Evolutionary conservation across 1,140 invertebrate species (phyloP).

Genomic region (Saxidomus purpurata): DNA sequence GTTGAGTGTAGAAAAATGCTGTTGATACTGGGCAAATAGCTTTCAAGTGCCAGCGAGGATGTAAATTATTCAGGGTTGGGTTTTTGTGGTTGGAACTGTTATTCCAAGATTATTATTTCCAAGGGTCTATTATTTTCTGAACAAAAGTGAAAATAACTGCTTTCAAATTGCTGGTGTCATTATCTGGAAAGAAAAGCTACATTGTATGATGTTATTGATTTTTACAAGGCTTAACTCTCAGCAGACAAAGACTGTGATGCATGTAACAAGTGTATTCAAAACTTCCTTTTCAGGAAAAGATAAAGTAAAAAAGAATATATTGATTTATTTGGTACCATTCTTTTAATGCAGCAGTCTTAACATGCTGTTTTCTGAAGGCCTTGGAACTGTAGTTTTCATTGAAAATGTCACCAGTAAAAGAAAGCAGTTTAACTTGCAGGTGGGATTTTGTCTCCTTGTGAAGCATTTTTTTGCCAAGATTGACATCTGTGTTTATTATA

Average conservation of each 20-base stretch:
- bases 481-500: too few species aligned
- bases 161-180: background rate
- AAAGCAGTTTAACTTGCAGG: background rate
- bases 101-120: too few species aligned
- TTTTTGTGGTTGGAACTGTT: too few species aligned
- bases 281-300: too few species aligned
- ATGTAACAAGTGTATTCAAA: too few species aligned
- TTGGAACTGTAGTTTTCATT: conserved; percentile 6
- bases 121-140: too few species aligned
- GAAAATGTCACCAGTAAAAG: background rate
- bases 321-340: too few species aligned
- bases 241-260: background rate
- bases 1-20: too few species aligned
- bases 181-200: background rate
- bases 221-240: background rate
- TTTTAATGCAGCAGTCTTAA: background rate
- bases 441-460: background rate
- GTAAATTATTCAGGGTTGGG: too few species aligned
- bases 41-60: too few species aligned
- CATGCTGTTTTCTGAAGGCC: background rate
- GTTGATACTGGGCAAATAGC: too few species aligned
- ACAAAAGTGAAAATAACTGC: background rate
- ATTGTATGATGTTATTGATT: background rate
- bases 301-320: too few species aligned
- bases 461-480: background rate